These are phyloP conservation scores for Catagonus wagneri DNA, from an alignment of 2,113 vertebrate species.

Conservation along the genomic window DNA sequence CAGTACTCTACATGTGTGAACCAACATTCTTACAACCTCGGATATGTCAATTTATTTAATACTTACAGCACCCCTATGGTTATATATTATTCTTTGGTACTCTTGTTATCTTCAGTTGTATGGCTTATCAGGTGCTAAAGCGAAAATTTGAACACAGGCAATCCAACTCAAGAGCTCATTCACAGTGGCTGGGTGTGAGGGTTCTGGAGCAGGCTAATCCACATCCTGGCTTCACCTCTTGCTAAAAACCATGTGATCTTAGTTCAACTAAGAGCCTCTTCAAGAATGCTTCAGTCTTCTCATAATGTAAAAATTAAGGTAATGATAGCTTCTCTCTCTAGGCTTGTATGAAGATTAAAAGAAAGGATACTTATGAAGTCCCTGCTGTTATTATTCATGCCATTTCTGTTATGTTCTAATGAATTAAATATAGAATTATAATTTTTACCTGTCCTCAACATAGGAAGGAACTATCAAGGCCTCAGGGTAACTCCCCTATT, in stretches of 20 bases:
- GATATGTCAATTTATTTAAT: conserved; percentile 1
- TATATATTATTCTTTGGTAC: background rate
- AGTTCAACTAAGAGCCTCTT: background rate
- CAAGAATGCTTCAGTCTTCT: background rate
- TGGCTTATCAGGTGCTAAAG: background rate
- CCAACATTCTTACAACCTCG: background rate
- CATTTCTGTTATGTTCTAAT: conserved; percentile 23
- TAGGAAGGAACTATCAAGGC: background rate
- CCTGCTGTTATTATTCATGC: background rate
- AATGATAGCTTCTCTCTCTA: background rate
- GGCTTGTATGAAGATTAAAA: conserved; percentile 8
- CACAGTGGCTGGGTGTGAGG: background rate
- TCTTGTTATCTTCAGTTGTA: background rate
- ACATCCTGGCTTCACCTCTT: background rate
- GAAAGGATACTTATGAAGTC: background rate
- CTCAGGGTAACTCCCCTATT: background rate
- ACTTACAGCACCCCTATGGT: background rate
- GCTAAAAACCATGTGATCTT: background rate
- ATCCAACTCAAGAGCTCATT: background rate
- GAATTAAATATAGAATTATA: background rate
- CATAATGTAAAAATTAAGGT: background rate
- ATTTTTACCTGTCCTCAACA: conserved; percentile 31
- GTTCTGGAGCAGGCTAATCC: background rate
- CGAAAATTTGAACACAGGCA: background rate
- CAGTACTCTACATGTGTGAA: background rate